Conservation (phyloP, 2,797 vertebrate genomes). For the Enteromius afrohamiltoni region DNA sequence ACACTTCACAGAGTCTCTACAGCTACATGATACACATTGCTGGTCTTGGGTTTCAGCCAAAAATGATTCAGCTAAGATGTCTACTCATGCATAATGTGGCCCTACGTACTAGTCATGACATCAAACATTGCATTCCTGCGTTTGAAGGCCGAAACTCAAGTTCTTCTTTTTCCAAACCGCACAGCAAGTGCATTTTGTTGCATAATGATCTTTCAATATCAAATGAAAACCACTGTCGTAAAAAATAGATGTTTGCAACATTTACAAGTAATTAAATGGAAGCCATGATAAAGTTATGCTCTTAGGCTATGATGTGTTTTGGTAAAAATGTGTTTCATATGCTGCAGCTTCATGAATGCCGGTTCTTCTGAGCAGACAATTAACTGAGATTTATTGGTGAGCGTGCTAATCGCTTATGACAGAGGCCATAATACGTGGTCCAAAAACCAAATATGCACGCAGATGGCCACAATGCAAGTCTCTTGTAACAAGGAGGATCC, state of each 20-base stretch:
- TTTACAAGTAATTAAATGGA: neutral
- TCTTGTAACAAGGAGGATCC: slow-evolving; percentile 11
- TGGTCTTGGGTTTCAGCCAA: slow-evolving; percentile 41
- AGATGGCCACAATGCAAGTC: neutral
- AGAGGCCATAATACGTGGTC: neutral
- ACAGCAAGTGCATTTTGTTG: slow-evolving; percentile 15
- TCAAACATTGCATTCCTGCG: neutral
- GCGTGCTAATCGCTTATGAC: neutral
- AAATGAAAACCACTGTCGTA: neutral
- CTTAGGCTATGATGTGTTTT: neutral
- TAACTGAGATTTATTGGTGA: slow-evolving; percentile 3
- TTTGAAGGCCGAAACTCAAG: neutral
- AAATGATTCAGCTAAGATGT: slow-evolving; percentile 24
- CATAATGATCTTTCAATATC: neutral
- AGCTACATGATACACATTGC: slow-evolving; percentile 54
- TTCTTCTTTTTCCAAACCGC: neutral
- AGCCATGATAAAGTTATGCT: neutral
- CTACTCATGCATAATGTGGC: slow-evolving; percentile 22
- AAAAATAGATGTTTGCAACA: neutral
- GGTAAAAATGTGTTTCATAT: neutral
- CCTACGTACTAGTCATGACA: neutral
- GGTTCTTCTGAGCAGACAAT: neutral
- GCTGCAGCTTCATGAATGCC: slow-evolving; percentile 11
- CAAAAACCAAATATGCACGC: slow-evolving; percentile 8
- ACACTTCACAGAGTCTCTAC: slow-evolving; percentile 37